Base-by-base conservation (phyloP, 92 coral and sea anemone genomes). In the Hydrozoanthus gracilis region DNA sequence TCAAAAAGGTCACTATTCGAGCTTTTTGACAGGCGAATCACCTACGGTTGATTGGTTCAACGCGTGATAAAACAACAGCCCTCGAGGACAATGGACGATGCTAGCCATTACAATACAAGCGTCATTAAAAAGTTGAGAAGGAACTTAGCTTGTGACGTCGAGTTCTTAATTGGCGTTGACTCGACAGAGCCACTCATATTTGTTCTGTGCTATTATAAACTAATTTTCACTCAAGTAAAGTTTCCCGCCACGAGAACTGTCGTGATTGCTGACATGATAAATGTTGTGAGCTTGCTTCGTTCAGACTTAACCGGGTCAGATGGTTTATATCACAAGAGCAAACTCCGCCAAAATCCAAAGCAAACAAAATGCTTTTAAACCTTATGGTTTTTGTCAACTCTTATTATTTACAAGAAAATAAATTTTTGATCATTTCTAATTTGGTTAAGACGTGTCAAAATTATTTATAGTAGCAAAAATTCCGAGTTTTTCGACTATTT, bases 21-120 rank as follows among this genome's bases (percentile, higher is more conserved):
- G 84, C 86, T 68, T 27, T 74, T 87, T 86, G 86, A 92, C 87
- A 90, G 92, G 91, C 91, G 80, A 90, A 55, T 87, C 85, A 73
- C 51, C 47, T 75, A 65, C 56, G 64, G 66, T 76, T 89, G 98
- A 94, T 94, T 94, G 98, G 98, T 70, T 89, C 78, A 89, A 66
- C 85, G 86, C 74, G 77, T 51, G 75, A 88, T 80, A 84, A 88
- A 94, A 94, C 90, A 80, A 80, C 85, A 80, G 74, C 60, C 73
- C 83, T 11, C 51, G 9, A n/a, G 52, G 16, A 80, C 85, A 80
- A 80, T 80, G 50, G 85, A 46, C 46, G 77, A 72, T 83, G 73
- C 72, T 35, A 90, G 80, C 60, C 50, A 50, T 87, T 44, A 91
- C 93, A 91, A 91, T 88, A 71, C 88, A 52, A 74, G 61, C 87